These are phyloP conservation scores for Bambusicola thoracicus DNA, from an alignment of 2,113 vertebrate genomes.

Conservation along the genomic window DNA sequence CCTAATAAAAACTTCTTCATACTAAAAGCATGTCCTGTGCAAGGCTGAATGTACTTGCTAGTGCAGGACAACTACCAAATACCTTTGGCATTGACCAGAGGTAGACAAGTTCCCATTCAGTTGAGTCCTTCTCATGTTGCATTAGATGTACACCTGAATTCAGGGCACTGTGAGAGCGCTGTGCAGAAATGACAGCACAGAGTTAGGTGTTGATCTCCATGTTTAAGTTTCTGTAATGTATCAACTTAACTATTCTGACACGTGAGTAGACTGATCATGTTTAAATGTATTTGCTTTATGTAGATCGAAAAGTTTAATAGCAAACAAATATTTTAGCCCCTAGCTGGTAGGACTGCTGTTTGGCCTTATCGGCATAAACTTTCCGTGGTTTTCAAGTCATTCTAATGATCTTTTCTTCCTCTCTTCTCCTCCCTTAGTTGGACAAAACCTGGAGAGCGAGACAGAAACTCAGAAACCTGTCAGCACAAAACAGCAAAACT, in stretches of 20 bases:
- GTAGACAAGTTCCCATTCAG: neutral
- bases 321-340: neutral
- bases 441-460: constrained; percentile 40
- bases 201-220: neutral
- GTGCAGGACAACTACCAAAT: neutral
- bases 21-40: neutral
- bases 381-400: neutral
- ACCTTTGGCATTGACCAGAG: neutral
- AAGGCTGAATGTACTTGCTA: neutral
- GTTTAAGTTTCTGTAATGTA: neutral
- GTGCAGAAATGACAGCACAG: neutral
- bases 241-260: neutral
- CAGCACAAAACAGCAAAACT: constrained; percentile 68
- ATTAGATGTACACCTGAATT: neutral
- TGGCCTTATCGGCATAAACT: neutral
- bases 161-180: neutral
- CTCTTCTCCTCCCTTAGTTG: constrained; percentile 31
- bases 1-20: neutral
- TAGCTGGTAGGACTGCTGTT: neutral
- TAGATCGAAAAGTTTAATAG: neutral
- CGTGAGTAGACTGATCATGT: neutral
- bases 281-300: neutral
- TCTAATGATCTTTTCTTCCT: neutral
- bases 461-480: constrained; percentile 59
- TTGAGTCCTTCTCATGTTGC: neutral